These are phyloP conservation scores for Spermophilus dauricus DNA, from an alignment of 2,113 vertebrate species.

Conservation along the genomic window DNA sequence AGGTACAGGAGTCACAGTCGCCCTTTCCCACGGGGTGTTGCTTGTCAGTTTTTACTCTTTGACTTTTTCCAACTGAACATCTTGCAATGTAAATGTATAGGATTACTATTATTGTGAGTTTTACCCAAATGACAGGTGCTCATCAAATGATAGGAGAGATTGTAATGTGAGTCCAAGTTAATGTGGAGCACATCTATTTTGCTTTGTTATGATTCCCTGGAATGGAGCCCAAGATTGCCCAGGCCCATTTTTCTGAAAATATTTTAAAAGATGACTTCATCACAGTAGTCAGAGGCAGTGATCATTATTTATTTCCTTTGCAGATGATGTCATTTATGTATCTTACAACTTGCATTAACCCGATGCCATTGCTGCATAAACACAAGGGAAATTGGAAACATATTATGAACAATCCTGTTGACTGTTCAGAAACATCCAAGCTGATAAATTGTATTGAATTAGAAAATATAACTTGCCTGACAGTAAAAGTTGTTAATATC, in stretches of 20 bases:
- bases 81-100: not conserved
- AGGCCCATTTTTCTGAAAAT: not conserved
- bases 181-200: not conserved
- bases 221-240: not conserved
- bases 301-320: not conserved
- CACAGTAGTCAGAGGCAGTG: not conserved
- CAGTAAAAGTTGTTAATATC: constrained; percentile 16
- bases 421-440: not conserved
- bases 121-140: not conserved
- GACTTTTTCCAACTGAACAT: constrained; percentile 29
- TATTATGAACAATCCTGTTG: not conserved
- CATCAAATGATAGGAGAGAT: not conserved
- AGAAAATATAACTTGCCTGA: constrained; percentile 20
- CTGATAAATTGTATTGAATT: constrained; percentile 1
- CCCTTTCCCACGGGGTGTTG: constrained; percentile 66
- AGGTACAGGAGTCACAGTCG: constrained; percentile 84
- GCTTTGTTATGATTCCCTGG: not conserved
- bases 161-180: not conserved
- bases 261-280: not conserved
- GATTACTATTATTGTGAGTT: not conserved
- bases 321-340: constrained; percentile 14
- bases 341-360: not conserved
- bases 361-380: not conserved
- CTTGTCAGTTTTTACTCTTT: constrained; percentile 64
- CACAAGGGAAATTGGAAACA: not conserved